Percentiles rank a stretch among this genome's conserved stretches.
phyloP scores from a whole-genome alignment of 2,888 invertebrate genomes.

The Microchrysa polita region DNA sequence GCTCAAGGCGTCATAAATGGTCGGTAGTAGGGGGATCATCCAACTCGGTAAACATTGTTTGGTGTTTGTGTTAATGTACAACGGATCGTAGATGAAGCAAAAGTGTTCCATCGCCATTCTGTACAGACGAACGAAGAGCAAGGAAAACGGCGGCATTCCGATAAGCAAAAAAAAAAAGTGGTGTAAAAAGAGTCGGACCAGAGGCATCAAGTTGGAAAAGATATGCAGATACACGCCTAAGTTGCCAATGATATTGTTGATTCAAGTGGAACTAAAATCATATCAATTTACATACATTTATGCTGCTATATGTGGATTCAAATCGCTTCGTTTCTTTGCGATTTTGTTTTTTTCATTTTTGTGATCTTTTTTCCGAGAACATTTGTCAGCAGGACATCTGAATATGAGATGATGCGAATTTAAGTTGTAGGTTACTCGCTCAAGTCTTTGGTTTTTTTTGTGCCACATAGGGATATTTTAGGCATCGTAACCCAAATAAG shows the following conservation, averaged over 20 bases:
- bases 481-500: no score
- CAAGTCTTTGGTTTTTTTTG: no score
- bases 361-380: no score
- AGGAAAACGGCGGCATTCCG: no score
- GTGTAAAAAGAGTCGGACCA: not conserved
- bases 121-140: not conserved
- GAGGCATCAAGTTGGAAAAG: slow-evolving; percentile 30
- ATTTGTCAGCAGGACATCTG: no score
- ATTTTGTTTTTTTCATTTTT: no score
- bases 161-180: no score
- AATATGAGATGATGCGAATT: no score
- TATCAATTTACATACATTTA: slow-evolving; percentile 20
- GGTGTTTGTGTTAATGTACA: slow-evolving; percentile 27
- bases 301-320: no score
- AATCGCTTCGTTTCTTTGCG: no score
- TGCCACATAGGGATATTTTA: no score
- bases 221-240: slow-evolving; percentile 10
- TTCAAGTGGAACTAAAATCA: slow-evolving; percentile 35
- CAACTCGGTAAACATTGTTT: slow-evolving; percentile 26
- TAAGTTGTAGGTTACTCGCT: no score
- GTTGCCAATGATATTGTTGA: slow-evolving; percentile 38
- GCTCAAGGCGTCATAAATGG: not conserved
- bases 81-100: slow-evolving; percentile 4
- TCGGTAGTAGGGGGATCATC: not conserved
- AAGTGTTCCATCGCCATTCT: not conserved